Evolutionary conservation across 2,888 invertebrate genomes (phyloP).

Genomic region (Diaphora mendica): DNA sequence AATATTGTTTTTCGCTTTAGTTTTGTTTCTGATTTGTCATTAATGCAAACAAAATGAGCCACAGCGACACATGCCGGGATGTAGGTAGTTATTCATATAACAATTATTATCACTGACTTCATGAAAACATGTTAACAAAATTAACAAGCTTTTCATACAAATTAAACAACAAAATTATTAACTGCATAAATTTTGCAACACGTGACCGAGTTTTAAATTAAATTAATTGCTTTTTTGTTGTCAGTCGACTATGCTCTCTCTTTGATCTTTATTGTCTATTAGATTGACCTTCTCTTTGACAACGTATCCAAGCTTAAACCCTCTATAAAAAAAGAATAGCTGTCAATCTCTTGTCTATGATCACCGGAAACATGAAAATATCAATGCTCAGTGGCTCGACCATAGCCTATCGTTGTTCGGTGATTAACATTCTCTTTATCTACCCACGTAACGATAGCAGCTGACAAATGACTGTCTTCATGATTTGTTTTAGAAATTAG

Average conservation of each 20-base stretch:
- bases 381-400: slow-evolving; percentile 19
- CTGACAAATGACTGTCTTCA: slow-evolving; percentile 9
- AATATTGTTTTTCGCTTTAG: too few relatives aligned
- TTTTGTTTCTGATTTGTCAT: too few relatives aligned
- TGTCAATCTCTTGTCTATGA: slow-evolving; percentile 24
- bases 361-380: slow-evolving; percentile 26
- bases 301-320: not conserved
- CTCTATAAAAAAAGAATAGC: slow-evolving; percentile 20
- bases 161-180: not conserved
- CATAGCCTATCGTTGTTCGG: slow-evolving; percentile 12
- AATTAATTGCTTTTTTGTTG: slow-evolving; percentile 11
- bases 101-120: not conserved
- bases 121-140: not conserved
- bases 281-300: slow-evolving; percentile 9
- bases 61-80: too few relatives aligned
- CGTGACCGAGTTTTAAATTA: slow-evolving; percentile 13
- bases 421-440: slow-evolving; percentile 45
- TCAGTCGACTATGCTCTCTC: slow-evolving; percentile 8
- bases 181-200: not conserved
- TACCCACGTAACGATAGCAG: slow-evolving; percentile 33
- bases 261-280: slow-evolving; percentile 20
- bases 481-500: slow-evolving; percentile 19
- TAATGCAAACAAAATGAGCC: too few relatives aligned
- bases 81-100: not conserved
- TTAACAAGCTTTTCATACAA: not conserved